Evolutionary conservation across 2,113 vertebrate genomes (phyloP), one percentile per base, ranked within the genome.

Genomic region (Nothocercus nigrocapillus): DNA sequence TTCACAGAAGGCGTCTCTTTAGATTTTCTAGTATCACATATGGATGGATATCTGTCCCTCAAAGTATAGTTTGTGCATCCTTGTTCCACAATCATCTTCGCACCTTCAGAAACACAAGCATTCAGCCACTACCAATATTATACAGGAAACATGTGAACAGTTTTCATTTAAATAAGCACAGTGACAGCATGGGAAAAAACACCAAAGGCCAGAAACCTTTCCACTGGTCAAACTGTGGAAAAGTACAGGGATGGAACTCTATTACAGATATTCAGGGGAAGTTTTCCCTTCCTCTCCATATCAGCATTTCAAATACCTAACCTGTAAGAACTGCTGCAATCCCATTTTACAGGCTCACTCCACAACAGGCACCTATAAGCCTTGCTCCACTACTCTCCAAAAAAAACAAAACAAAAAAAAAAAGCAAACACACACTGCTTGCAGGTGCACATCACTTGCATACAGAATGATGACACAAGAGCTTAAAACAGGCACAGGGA

Each of bases 141-240:
- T 3, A 17, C 21, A 30, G 5, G 11, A 63, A 51, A 24, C 5
- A 4, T 6, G 2, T 7, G 42, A 91, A 45, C 14, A 61, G 47
- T n/a, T 93, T 67, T 82, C 67, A n/a, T 30, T 78, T 11, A 7
- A 73, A 40, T 0, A 1, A 95, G 64, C 0, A 0, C 6, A 70
- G 42, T 6, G 11, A 59, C 47, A 89, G 68, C 54, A 73, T 62
- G 80, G 88, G 96, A 97, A 95, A 53, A 3, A 79, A 47, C 86
- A 94, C 38, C 13, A 36, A 56, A 64, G 28, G 92, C 45, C 44
- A 84, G 82, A 63, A 96, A 70, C 62, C 25, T 83, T 93, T 95
- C 92, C 92, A 84, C 56, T 66, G 24, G 16, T 18, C 22, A 53
- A 91, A 69, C 53, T 92, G n/a, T 92, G 94, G 93, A 96, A 95